These are phyloP conservation scores for Tyrannus savana DNA, from an alignment of 2,113 vertebrate species.

Conservation along the genomic window DNA sequence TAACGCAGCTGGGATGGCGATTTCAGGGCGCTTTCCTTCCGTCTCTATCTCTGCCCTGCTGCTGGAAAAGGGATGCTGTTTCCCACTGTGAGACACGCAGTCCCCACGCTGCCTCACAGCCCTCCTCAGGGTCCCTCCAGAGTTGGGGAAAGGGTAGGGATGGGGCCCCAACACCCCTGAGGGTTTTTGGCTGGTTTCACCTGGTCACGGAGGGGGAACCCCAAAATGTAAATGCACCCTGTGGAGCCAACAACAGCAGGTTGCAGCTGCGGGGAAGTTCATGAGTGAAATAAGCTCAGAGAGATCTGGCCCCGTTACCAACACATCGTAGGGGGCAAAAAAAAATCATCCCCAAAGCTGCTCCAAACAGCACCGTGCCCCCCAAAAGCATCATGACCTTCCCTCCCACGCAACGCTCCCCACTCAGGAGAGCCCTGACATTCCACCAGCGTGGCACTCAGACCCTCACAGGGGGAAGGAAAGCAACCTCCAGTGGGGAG, in stretches of 20 bases:
- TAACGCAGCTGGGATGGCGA: neutral
- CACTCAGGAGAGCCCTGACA: rapidly evolving
- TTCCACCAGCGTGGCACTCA: rapidly evolving
- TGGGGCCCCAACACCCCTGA: rapidly evolving
- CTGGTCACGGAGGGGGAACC: rapidly evolving
- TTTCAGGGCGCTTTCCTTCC: neutral
- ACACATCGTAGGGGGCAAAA: rapidly evolving
- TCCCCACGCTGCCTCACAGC: rapidly evolving
- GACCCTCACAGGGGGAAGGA: neutral
- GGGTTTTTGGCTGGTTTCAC: neutral
- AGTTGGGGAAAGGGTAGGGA: neutral
- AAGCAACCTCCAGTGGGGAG: neutral
- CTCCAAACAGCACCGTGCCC: neutral
- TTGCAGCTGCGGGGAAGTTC: rapidly evolving
- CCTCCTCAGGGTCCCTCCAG: rapidly evolving
- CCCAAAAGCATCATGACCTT: rapidly evolving
- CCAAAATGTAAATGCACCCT: rapidly evolving
- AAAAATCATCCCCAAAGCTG: neutral
- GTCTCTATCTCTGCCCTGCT: neutral
- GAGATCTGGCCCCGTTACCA: rapidly evolving
- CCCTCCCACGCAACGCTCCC: rapidly evolving
- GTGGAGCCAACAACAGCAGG: neutral
- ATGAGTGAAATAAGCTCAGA: neutral
- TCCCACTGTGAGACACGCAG: rapidly evolving
- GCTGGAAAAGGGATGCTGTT: neutral